phyloP scores from a whole-genome alignment of 2,113 vertebrate genomes.

The Bos indicus region DNA sequence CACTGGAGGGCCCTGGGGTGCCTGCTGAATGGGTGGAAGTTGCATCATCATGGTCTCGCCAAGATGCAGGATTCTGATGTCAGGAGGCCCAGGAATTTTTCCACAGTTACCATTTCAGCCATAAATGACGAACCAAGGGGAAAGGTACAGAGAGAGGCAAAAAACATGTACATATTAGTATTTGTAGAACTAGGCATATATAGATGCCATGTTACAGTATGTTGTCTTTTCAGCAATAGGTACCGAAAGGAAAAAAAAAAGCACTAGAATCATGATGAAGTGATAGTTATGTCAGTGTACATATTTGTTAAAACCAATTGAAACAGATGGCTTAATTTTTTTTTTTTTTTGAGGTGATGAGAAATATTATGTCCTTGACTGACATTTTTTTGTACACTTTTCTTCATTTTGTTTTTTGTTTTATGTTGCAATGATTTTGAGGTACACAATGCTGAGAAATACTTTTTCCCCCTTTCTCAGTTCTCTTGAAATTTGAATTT shows the following conservation, averaged over 20 bases:
- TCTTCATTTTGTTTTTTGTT: not conserved
- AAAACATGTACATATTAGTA: constrained; percentile 83
- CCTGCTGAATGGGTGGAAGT: constrained; percentile 99
- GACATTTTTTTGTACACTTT: not conserved
- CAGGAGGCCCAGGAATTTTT: constrained; percentile 83
- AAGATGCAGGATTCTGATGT: constrained; percentile 98
- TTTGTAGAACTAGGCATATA: constrained; percentile 71
- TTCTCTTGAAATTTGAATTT: not conserved
- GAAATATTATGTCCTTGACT: not conserved
- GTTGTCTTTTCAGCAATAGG: not conserved
- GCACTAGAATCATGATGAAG: not conserved
- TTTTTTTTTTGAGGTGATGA: not conserved
- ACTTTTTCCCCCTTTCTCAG: not conserved
- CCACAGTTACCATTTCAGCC: constrained; percentile 89
- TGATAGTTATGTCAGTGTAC: not conserved
- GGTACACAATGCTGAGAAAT: not conserved
- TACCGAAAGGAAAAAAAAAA: not conserved
- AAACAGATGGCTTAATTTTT: too few relatives aligned
- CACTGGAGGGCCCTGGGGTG: constrained; percentile 99
- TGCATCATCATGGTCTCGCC: constrained; percentile 99
- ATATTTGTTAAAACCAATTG: not conserved
- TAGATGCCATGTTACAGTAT: not conserved
- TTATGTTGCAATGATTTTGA: not conserved
- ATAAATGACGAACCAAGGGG: constrained; percentile 86
- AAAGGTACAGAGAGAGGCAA: constrained; percentile 62